Evolutionary conservation across 53 echinoderm and acorn worm genomes (phyloP).

Genomic region (Crossaster papposus): DNA sequence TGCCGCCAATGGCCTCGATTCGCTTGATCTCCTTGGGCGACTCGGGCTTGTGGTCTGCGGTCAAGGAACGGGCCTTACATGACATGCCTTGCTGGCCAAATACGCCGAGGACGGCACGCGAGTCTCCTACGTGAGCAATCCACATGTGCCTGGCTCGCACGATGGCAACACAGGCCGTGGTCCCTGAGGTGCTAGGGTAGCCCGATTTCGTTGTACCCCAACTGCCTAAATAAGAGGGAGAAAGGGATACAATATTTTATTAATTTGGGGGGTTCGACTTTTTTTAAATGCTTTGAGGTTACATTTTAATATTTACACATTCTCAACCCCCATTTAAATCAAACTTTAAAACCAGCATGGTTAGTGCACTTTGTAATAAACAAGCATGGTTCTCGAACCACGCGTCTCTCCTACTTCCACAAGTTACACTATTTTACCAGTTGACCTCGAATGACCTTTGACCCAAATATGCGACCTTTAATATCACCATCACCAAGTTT

Average conservation of each 20-base stretch:
- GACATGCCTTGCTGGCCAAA: constrained; percentile 26
- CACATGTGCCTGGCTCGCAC: constrained; percentile 84
- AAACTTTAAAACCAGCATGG: too few relatives aligned
- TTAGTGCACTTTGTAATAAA: too few relatives aligned
- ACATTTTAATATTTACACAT: too few relatives aligned
- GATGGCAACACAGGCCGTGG: constrained; percentile 90
- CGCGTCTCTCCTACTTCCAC: too few relatives aligned
- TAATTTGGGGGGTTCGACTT: not conserved
- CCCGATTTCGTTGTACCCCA: constrained; percentile 90
- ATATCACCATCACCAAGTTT: too few relatives aligned
- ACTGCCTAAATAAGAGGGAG: constrained; percentile 46
- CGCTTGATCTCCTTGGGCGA: constrained; percentile 75
- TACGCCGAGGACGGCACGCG: constrained; percentile 85
- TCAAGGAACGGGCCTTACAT: constrained; percentile 72
- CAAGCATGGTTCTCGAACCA: too few relatives aligned
- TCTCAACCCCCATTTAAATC: too few relatives aligned
- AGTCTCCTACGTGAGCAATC: constrained; percentile 91
- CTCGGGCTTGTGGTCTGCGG: constrained; percentile 92
- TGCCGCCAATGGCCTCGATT: constrained; percentile 82
- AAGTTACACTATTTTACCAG: too few relatives aligned
- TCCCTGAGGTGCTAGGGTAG: constrained; percentile 92
- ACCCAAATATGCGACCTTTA: too few relatives aligned
- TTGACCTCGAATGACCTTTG: too few relatives aligned
- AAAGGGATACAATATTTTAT: not conserved
- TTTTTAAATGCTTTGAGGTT: too few relatives aligned